Evolutionary conservation across 2,113 vertebrate genomes (phyloP), one percentile per base, ranked within the genome.

Genomic region (Odocoileus virginianus): DNA sequence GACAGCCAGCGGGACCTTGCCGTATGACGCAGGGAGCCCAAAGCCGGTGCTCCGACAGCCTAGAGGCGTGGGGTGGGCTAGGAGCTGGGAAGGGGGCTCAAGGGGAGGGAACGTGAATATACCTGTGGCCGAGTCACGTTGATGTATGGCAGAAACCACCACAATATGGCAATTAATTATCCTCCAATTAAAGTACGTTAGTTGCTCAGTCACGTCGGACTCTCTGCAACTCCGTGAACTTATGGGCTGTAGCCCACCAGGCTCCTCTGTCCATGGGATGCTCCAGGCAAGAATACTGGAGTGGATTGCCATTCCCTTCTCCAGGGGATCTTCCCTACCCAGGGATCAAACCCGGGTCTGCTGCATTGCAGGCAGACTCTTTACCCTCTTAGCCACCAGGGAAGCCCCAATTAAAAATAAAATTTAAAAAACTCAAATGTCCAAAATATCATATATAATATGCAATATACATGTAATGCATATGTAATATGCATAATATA

Each of bases 21-120:
- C 1, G 3, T 27, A 4, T 14, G 36, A 14, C 36, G 3, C 36
- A 4, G 71, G 36, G 36, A 43, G 23, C 21, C 36, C 71, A 7
- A 27, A 76, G 71, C 71, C 3, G 1, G 36, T 2, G 12, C 71
- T 7, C 36, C 14, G 28, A 4, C 6, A 27, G 3, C 36, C 3
- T 7, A 14, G 36, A 27, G 36, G 36, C 1, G 3, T 2, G 36
- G 21, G 71, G 0, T 27, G 36, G 21, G 21, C 11, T 2, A 7
- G 71, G 71, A 43, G 21, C 2, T 2, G 10, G 23, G 21, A 76
- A 43, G 21, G 71, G 14, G 71, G 6, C 1, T 76, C 71, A 27
- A 28, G 23, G 21, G 71, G 36, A 13, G 71, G 71, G 11, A 14
- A 27, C 3, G 3, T 14, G 36, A 4, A 3, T 7, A 27, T 0